These are phyloP conservation scores for Rhogogaster chlorosoma DNA, from an alignment of 2,888 invertebrate genomes.

Conservation along the genomic window DNA sequence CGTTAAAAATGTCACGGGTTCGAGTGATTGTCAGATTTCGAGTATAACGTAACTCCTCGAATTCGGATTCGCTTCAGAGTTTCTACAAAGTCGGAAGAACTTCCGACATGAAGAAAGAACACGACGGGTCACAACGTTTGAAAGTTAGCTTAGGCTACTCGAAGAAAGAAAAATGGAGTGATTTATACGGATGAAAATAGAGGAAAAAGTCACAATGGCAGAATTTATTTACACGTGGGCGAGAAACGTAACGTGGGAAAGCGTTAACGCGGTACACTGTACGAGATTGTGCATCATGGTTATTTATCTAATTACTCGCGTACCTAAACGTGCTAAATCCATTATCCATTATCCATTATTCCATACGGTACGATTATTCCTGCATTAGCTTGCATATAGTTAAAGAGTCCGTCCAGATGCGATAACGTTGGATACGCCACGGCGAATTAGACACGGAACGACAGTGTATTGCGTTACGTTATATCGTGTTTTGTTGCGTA, in stretches of 20 bases:
- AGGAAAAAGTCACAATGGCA: not conserved
- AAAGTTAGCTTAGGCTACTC: not conserved
- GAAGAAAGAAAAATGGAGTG: not conserved
- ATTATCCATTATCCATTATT: conserved; percentile 48
- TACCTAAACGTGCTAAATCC: conserved; percentile 49
- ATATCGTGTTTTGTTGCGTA: conserved; percentile 2
- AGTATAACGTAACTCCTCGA: not conserved
- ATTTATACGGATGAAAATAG: not conserved
- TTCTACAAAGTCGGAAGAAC: not conserved
- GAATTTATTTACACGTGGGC: not conserved
- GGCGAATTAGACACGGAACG: conserved; percentile 52
- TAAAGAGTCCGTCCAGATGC: conserved; percentile 46
- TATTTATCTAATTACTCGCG: conserved; percentile 52
- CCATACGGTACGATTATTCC: conserved; percentile 50
- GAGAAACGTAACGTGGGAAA: conserved; percentile 30
- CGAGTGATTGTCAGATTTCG: conserved; percentile 2
- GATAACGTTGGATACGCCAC: conserved; percentile 51
- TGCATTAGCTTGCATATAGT: conserved; percentile 41
- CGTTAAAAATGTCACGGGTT: conserved; percentile 42
- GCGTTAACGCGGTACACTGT: not conserved
- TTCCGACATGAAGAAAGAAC: not conserved
- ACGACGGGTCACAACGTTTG: not conserved
- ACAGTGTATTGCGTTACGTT: conserved; percentile 48
- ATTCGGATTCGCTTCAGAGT: not conserved
- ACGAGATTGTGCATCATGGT: conserved; percentile 39